Conservation (phyloP, 2,888 invertebrate species). For the Chymomyza fuscimana region DNA sequence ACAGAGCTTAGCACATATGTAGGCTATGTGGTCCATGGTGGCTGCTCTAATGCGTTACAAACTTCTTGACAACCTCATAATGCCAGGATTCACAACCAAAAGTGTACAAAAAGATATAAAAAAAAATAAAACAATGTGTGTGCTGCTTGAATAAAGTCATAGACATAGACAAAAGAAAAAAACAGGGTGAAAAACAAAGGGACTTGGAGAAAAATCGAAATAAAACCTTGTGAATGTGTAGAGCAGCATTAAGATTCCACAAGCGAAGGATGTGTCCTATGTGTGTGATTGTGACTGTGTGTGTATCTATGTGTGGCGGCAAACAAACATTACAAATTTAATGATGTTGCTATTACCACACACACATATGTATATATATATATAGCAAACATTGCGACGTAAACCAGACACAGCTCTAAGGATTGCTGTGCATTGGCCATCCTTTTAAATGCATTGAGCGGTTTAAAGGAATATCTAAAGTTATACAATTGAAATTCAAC, state of each 20-base stretch:
- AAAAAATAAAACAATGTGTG: conserved; percentile 20
- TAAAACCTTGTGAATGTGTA: background rate
- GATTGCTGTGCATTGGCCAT: background rate
- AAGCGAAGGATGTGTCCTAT: conserved; percentile 20
- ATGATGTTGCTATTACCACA: conserved; percentile 41
- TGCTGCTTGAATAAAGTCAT: conserved; percentile 14
- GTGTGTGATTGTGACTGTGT: background rate
- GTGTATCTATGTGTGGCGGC: background rate
- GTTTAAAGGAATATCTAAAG: background rate
- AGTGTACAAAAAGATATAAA: background rate
- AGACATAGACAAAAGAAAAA: background rate
- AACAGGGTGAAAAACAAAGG: background rate
- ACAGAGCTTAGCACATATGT: background rate
- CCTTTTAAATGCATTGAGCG: conserved; percentile 4
- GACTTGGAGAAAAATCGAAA: background rate
- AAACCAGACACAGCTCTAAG: background rate
- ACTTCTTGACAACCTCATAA: background rate
- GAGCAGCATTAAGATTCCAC: background rate
- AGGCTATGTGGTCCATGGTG: background rate
- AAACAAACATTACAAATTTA: conserved; percentile 48
- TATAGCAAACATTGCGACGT: background rate
- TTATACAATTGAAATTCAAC: background rate
- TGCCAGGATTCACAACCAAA: background rate
- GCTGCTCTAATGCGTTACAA: background rate
- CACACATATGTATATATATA: background rate